These are phyloP conservation scores for Acrossocheilus wenchowensis DNA, from an alignment of 2,797 vertebrate genomes.

Conservation along the genomic window DNA sequence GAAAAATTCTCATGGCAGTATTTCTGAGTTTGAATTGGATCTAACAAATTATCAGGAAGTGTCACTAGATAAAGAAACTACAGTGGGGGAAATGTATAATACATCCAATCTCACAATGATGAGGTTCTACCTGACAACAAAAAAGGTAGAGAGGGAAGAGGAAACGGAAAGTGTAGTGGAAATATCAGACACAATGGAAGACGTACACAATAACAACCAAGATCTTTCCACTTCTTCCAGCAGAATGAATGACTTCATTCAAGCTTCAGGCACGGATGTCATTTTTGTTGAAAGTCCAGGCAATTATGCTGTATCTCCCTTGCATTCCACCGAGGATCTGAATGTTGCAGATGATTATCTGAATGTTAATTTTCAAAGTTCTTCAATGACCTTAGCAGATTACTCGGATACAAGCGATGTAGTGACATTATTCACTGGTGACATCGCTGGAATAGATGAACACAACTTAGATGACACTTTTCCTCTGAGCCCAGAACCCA, in stretches of 20 bases:
- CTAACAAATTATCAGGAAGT: conserved; percentile 12
- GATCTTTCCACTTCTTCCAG: conserved; percentile 3
- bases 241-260: background rate
- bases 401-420: background rate
- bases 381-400: background rate
- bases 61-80: background rate
- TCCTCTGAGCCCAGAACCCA: background rate
- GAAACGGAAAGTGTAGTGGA: background rate
- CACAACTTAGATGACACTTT: background rate
- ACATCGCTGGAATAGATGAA: background rate
- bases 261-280: background rate
- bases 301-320: background rate
- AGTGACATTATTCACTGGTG: background rate
- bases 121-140: conserved; percentile 13
- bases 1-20: background rate
- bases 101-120: conserved; percentile 9
- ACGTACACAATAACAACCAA: background rate
- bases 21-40: conserved; percentile 6
- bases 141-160: background rate
- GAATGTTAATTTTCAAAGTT: background rate
- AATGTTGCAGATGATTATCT: background rate
- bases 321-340: background rate
- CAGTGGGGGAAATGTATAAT: background rate
- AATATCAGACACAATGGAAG: background rate
- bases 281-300: background rate